Evolutionary conservation across 2,797 vertebrate genomes (phyloP), one percentile per base, ranked within the genome.

Genomic region (Cuculus canorus): DNA sequence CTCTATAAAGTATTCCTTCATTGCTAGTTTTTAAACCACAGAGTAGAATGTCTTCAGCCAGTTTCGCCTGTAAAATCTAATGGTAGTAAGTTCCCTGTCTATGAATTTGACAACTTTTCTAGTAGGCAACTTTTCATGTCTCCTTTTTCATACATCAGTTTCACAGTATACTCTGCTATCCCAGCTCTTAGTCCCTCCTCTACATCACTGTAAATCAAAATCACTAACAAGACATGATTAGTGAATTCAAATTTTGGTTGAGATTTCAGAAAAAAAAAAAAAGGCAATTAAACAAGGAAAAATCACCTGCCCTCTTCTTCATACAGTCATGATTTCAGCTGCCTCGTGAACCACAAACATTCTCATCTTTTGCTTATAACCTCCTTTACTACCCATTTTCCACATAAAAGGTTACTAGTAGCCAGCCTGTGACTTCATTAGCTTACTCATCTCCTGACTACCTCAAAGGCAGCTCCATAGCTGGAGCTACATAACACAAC

Each of bases 391-490:
- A 33, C 30, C 21, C 11, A 3, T 60, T 80, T 71, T 60, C 32
- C 52, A 41, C 61, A 64, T 28, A 41, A 33, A 60, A 45, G 9
- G 6, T 69, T n/a, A 32, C 24, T 3, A 73, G 33, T 5, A 53
- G 80, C 27, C 63, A 84, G 11, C 33, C 27, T n/a, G 10, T 30
- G 33, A 7, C 77, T 50, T 94, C 52, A 54, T 24, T 5, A 85
- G 27, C 22, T 80, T 53, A 16, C 33, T 8, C 0, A 0, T 7
- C 32, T 77, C 28, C 45, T 7, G 1, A 3, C 35, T 12, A 65
- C 59, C 23, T 48, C 47, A 47, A 80, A 35, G 39, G 27, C 54
- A 86, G 39, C 50, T 69, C 68, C 25, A 12, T 4, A 10, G 33
- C 52, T 72, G 54, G 25, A 89, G 33, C 23, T 57, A 35, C 0